Evolutionary conservation across 2,113 vertebrate species (phyloP), one percentile per base, ranked within the genome.

Genomic region (Chitala chitala): DNA sequence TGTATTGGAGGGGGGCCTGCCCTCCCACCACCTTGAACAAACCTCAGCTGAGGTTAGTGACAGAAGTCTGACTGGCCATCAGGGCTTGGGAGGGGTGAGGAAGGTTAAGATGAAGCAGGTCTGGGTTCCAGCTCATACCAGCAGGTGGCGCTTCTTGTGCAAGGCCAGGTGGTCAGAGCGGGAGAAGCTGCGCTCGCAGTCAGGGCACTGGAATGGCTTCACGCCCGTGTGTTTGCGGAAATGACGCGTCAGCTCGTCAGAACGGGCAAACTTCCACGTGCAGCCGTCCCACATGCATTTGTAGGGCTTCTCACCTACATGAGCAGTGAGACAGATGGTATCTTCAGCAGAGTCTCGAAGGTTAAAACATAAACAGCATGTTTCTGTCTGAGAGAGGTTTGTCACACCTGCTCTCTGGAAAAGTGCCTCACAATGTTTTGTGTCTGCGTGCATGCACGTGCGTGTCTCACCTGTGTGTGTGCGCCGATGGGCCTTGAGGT

Each of bases 191-290:
- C 97, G 95, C 78, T 98, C 97, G 82, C 97, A 99, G 92, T 98
- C 96, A 1, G 95, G 94, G 69, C 97, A 99, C 88, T 98, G 95
- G 84, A 99, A 99, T 0, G 97, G 97, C 85, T 99, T 99, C 80
- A 98, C 92, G 26, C 97, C 97, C 0, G 97, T 98, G 53, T 99
- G 97, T 85, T 99, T 99, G 77, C 97, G 97, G 89, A 94, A 99
- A 91, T 99, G 97, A 83, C 97, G 94, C 0, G 97, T 99, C 1
- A 99, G 90, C 89, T 99, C 97, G 68, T 99, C 97, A 0, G 97
- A 99, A 81, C 97, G 96, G 72, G 97, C 97, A 68, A 99, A 99
- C 86, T 98, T 99, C 97, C 97, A 99, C 0, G 97, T 99, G 89
- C 97, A 99, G 54, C 96, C 96, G 82, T 98, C 95, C 97, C 97